Conservation (phyloP, 2,113 vertebrate genomes). For the Oncorhynchus nerka region DNA sequence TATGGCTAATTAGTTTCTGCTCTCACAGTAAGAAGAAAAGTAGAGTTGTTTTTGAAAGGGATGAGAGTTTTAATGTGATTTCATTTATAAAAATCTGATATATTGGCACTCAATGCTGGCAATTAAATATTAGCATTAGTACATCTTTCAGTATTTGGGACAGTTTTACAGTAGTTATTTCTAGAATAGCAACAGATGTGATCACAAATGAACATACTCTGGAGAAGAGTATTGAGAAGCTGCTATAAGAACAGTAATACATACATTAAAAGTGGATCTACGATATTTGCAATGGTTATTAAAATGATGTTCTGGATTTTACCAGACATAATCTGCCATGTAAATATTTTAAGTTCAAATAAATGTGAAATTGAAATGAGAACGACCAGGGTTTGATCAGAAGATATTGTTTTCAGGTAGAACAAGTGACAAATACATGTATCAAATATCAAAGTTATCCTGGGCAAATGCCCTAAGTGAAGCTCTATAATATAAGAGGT, state of each 20-base stretch:
- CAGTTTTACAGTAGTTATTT: neutral
- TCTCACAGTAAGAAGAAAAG: no score
- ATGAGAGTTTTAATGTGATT: no score
- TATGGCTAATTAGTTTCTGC: no score
- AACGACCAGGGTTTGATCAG: constrained; percentile 18
- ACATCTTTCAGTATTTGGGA: neutral
- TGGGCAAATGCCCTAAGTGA: constrained; percentile 14
- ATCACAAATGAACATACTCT: neutral
- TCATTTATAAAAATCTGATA: no score
- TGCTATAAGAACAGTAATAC: neutral
- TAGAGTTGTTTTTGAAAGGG: no score
- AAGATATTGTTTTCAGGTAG: constrained; percentile 59
- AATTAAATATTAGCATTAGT: neutral
- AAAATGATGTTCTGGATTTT: constrained; percentile 33
- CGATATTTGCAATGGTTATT: constrained; percentile 44
- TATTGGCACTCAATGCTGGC: neutral
- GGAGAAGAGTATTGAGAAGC: neutral
- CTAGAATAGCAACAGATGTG: neutral
- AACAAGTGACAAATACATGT: constrained; percentile 63
- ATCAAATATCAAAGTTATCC: constrained; percentile 67
- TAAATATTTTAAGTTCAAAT: constrained; percentile 23
- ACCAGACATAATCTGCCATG: constrained; percentile 39
- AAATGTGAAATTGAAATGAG: constrained; percentile 33
- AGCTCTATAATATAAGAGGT: neutral
- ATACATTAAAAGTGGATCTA: constrained; percentile 24